Conservation (phyloP, 2,113 vertebrate genomes). For the Pungitius pungitius region DNA sequence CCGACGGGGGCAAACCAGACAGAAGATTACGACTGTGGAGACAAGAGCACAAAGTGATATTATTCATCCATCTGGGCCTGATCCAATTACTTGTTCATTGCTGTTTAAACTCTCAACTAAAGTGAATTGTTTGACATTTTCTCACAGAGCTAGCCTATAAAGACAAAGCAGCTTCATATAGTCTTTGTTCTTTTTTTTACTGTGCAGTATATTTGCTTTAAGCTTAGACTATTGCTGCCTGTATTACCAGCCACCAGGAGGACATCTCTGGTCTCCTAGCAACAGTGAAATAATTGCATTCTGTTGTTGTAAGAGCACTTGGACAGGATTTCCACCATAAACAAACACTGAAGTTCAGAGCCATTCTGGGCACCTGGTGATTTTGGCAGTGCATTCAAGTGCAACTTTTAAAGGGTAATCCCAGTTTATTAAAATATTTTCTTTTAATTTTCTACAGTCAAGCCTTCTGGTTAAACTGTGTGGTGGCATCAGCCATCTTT, state of each 20-base stretch:
- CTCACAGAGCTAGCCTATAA: neutral
- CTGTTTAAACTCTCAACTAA: neutral
- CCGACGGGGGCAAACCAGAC: conserved; percentile 83
- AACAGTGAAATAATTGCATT: conserved; percentile 32
- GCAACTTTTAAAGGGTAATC: neutral
- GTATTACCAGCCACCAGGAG: conserved; percentile 37
- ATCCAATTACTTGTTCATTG: neutral
- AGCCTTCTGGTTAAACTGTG: neutral
- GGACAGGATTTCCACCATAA: neutral
- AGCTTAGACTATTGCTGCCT: conserved; percentile 21
- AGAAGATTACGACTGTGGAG: conserved; percentile 90
- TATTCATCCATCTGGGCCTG: neutral
- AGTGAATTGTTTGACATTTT: neutral
- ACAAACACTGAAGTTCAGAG: conserved; percentile 23
- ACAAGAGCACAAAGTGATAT: conserved; percentile 15
- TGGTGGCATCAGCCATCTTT: neutral
- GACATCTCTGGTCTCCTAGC: conserved; percentile 48
- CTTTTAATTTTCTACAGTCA: neutral
- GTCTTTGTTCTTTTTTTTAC: neutral
- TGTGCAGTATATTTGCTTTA: conserved; percentile 3
- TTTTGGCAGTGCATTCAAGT: neutral
- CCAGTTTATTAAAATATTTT: neutral
- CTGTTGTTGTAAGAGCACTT: neutral
- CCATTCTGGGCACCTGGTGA: neutral
- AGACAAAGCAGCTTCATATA: neutral